A percentile compares a stretch with the other conserved stretches of the same genome.
Conservation (phyloP, 2,797 vertebrate species). For the Centroberyx gerrardi region DNA sequence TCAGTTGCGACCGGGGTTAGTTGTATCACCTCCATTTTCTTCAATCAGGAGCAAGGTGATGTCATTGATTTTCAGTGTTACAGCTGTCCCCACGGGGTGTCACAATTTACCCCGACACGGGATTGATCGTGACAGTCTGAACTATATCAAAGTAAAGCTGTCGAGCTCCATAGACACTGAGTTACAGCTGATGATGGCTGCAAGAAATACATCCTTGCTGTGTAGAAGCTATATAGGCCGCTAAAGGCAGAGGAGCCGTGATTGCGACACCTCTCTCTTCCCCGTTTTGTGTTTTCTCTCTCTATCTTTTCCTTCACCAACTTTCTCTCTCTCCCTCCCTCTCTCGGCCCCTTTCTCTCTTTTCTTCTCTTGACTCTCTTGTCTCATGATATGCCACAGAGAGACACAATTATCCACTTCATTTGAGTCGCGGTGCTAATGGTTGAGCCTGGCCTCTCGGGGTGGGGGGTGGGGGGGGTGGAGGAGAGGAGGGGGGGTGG, state of each 20-base stretch:
- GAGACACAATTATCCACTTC: constrained; percentile 91
- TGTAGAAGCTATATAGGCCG: background rate
- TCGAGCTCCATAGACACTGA: too few species aligned
- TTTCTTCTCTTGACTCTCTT: constrained; percentile 75
- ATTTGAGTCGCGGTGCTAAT: constrained; percentile 89
- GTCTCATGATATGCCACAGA: constrained; percentile 85
- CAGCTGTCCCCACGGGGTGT: too few species aligned
- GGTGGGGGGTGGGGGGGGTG: constrained; percentile 43
- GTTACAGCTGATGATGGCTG: too few species aligned
- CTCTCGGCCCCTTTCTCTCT: constrained; percentile 56
- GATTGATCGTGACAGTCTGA: background rate
- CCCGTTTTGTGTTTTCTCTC: constrained; percentile 20
- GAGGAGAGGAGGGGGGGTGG: constrained; percentile 14
- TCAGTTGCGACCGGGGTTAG: too few species aligned
- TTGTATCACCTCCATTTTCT: too few species aligned
- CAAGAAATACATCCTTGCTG: background rate
- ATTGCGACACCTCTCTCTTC: constrained; percentile 7
- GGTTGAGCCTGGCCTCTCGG: constrained; percentile 84
- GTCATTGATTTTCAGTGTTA: too few species aligned
- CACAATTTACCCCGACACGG: too few species aligned
- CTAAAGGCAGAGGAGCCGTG: constrained; percentile 6
- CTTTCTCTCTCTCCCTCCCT: constrained; percentile 48
- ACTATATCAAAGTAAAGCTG: background rate
- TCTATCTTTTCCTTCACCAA: constrained; percentile 45
- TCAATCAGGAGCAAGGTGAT: too few species aligned